Percentiles rank a stretch among this genome's conserved stretches.
These are phyloP conservation scores for Pygmarrhopalites habei DNA, from an alignment of 1,140 invertebrate species.

Conservation along the genomic window DNA sequence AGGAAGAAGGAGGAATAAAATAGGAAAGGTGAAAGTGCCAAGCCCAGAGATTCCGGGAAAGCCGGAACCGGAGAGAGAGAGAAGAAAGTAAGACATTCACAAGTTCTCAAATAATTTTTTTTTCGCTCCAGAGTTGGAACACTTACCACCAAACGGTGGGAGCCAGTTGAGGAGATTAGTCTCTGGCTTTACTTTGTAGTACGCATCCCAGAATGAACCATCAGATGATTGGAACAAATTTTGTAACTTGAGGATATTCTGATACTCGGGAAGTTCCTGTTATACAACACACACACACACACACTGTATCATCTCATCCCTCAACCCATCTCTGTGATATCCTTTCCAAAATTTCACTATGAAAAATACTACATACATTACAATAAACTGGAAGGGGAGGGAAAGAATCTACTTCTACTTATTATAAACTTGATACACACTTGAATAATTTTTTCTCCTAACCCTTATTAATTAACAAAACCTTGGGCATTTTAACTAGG, in stretches of 20 bases:
- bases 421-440: neutral
- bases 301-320: neutral
- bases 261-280: constrained; percentile 69
- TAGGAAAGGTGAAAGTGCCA: too few relatives aligned
- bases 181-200: constrained; percentile 63
- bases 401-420: neutral
- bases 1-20: too few relatives aligned
- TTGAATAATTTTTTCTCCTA: neutral
- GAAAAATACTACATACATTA: too few relatives aligned
- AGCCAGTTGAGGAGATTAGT: constrained; percentile 63
- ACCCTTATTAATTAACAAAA: too few relatives aligned
- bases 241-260: constrained; percentile 55
- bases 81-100: too few relatives aligned
- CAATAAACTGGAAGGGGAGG: neutral
- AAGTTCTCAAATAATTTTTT: too few relatives aligned
- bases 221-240: constrained; percentile 62
- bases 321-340: neutral
- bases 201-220: constrained; percentile 62
- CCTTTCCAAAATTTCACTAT: too few relatives aligned
- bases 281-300: constrained; percentile 28
- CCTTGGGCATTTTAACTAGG: too few relatives aligned
- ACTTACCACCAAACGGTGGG: constrained; percentile 69
- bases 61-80: too few relatives aligned
- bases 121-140: too few relatives aligned
- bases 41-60: too few relatives aligned